Evolutionary conservation across 2,113 vertebrate genomes (phyloP).

Genomic region (Esox niger): DNA sequence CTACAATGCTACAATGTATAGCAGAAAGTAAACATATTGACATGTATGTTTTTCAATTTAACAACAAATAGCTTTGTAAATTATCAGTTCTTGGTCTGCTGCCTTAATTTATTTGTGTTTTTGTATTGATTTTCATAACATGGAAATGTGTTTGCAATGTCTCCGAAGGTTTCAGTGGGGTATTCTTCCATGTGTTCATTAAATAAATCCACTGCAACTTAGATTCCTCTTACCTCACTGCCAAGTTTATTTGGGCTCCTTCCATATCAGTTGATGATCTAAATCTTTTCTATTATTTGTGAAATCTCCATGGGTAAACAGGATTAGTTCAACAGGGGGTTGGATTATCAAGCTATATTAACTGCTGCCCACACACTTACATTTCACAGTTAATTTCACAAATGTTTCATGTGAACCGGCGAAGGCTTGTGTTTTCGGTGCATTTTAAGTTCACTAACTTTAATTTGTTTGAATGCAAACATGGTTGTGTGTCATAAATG

Average conservation of each 20-base stretch:
- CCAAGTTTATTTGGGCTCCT: not conserved
- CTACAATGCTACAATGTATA: too few species aligned
- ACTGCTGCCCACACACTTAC: not conserved
- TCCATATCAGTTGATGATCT: not conserved
- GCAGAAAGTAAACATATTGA: too few species aligned
- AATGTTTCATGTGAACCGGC: not conserved
- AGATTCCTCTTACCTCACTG: not conserved
- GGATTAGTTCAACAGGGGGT: not conserved
- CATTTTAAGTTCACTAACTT: not conserved
- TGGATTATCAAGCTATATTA: slow-evolving; percentile 1
- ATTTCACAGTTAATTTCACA: not conserved
- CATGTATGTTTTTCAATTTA: too few species aligned
- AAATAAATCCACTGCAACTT: not conserved
- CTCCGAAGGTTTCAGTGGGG: not conserved
- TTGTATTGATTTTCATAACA: not conserved
- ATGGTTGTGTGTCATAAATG: not conserved
- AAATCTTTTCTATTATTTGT: not conserved
- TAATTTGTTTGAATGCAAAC: not conserved
- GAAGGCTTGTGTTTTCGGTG: not conserved
- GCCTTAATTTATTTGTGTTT: not conserved
- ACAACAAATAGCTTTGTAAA: not conserved
- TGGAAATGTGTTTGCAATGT: not conserved
- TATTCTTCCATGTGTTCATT: not conserved
- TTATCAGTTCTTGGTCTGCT: too few species aligned
- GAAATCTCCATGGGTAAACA: slow-evolving; percentile 1